Evolutionary conservation across 2,797 vertebrate species (phyloP), one percentile per base, ranked within the genome.

Genomic region (Urocyon cinereoargenteus): DNA sequence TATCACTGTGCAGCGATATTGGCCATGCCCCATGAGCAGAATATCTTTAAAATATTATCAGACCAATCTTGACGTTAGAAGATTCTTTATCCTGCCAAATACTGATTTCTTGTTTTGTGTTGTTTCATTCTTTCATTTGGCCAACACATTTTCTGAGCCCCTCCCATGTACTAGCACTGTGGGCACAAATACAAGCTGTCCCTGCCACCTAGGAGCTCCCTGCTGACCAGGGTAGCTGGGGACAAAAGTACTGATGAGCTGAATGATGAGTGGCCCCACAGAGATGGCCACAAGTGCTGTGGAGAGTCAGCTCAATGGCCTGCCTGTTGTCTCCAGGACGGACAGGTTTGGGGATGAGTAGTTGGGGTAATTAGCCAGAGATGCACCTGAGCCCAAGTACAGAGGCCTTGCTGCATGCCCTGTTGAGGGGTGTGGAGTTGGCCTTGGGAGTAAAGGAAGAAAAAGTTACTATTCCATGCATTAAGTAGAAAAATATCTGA

Each of bases 71-170:
- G 64, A 72, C 24, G 6, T 19, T 9, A 34, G 95, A 55, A 77
- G 34, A 73, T 89, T 88, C 49, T 97, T 96, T 68, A 75, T 93
- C 53, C 84, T 97, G 84, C 75, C 81, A 87, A 26, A 85, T 40
- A 19, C 53, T 57, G 83, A 68, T 19, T 93, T 84, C 68, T 91
- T 96, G 62, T 91, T 77, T 75, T 49, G 64, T 72, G 40, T 75
- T 90, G 22, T 78, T 75, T 85, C 49, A 7, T 88, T 59, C 61
- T 86, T 70, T 66, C 3, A 34, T 68, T 34, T 64, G 93, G 70
- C 34, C 75, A 14, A 10, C 77, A 34, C 0, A 3, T 86, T 73
- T 62, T 45, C 28, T 21, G 31, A 93, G 88, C 19, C 36, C 66
- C 88, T 79, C 1, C 61, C 13, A 0, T 40, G 70, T 34, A 13